Evolutionary conservation across 2,888 invertebrate genomes (phyloP).

Genomic region (Mesorhabditis spiculigera): DNA sequence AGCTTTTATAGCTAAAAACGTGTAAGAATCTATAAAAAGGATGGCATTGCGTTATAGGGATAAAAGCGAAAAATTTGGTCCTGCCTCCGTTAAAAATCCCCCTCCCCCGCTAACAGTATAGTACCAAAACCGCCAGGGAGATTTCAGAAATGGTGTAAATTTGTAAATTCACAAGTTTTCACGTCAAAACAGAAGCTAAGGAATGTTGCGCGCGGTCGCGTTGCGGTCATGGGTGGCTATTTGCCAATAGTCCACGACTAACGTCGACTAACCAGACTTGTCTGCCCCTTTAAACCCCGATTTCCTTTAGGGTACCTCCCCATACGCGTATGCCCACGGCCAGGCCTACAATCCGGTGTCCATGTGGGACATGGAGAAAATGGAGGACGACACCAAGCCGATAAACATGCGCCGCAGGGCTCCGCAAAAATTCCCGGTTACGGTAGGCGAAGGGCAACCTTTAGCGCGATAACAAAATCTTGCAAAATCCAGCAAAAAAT

Average conservation of each 20-base stretch:
- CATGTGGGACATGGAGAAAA: conserved; percentile 38
- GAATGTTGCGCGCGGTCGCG: too few species aligned
- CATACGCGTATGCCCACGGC: conserved; percentile 50
- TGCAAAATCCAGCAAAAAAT: background rate
- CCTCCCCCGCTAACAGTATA: too few species aligned
- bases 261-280: too few species aligned
- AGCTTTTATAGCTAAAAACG: too few species aligned
- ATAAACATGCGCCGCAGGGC: background rate
- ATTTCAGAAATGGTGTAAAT: too few species aligned
- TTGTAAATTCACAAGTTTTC: background rate
- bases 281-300: background rate
- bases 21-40: too few species aligned
- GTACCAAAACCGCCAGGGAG: too few species aligned
- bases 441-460: background rate
- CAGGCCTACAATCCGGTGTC: conserved; percentile 49
- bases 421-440: background rate
- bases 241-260: background rate
- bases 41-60: too few species aligned
- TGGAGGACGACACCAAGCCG: conserved; percentile 20
- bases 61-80: too few species aligned
- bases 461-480: background rate
- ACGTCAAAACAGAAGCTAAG: background rate
- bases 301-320: conserved; percentile 40
- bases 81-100: too few species aligned
- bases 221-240: too few species aligned